These are phyloP conservation scores for Adelges cooleyi DNA, from an alignment of 1,140 invertebrate species.

Conservation along the genomic window DNA sequence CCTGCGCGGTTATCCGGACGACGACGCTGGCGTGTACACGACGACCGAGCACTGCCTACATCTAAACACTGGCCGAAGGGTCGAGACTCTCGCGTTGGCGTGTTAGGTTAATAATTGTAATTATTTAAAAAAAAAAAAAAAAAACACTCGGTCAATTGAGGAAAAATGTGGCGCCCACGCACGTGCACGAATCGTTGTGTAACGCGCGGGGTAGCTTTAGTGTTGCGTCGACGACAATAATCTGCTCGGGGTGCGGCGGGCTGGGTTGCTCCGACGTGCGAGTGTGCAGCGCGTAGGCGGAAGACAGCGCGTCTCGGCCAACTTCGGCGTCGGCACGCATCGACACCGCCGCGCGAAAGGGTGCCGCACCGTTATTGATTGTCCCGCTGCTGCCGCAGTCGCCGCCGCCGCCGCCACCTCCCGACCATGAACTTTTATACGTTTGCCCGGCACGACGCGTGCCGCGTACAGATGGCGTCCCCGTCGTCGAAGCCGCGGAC, in stretches of 20 bases:
- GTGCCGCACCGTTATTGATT: constrained; percentile 12
- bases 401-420: not conserved
- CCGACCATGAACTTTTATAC: constrained; percentile 16
- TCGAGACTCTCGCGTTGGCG: too few relatives aligned
- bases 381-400: not conserved
- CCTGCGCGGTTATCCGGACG: too few relatives aligned
- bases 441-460: not conserved
- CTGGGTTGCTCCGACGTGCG: not conserved
- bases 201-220: not conserved
- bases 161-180: constrained; percentile 10
- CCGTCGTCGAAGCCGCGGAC: not conserved
- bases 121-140: too few relatives aligned
- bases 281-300: not conserved
- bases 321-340: not conserved
- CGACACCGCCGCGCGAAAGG: not conserved
- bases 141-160: too few relatives aligned
- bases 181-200: constrained; percentile 22
- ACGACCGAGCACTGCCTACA: too few relatives aligned
- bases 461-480: not conserved
- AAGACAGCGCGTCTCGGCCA: not conserved
- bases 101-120: too few relatives aligned
- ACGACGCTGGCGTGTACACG: too few relatives aligned
- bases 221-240: not conserved
- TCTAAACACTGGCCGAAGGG: too few relatives aligned
- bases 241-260: not conserved